These are phyloP conservation scores for Spodoptera exigua DNA, from an alignment of 2,888 invertebrate genomes.

Conservation along the genomic window DNA sequence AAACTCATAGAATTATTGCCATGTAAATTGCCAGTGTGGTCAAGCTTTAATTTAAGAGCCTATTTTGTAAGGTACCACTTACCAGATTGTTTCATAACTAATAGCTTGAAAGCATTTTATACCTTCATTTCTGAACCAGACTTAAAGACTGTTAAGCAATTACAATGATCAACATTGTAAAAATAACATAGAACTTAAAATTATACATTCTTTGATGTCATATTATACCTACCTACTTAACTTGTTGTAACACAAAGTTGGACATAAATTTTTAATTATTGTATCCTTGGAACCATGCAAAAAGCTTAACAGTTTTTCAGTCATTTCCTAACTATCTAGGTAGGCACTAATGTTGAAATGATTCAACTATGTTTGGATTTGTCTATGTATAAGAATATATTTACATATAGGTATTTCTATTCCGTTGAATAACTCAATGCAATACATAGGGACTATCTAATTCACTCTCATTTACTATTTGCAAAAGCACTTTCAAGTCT, in stretches of 20 bases:
- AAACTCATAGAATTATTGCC: slow-evolving; percentile 39
- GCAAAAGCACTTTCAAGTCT: slow-evolving; percentile 84
- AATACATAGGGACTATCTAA: slow-evolving; percentile 81
- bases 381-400: slow-evolving; percentile 49
- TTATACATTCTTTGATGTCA: too few relatives aligned
- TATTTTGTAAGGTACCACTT: slow-evolving; percentile 9
- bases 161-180: too few relatives aligned
- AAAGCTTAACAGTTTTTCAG: slow-evolving; percentile 19
- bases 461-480: slow-evolving; percentile 86
- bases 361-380: slow-evolving; percentile 49
- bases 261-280: too few relatives aligned
- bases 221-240: too few relatives aligned
- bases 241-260: too few relatives aligned
- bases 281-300: too few relatives aligned
- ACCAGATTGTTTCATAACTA: slow-evolving; percentile 13
- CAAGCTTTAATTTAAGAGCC: slow-evolving; percentile 17
- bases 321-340: slow-evolving; percentile 6
- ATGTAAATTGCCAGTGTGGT: slow-evolving; percentile 17
- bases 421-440: slow-evolving; percentile 66
- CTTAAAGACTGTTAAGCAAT: slow-evolving; percentile 23
- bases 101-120: slow-evolving; percentile 54
- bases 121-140: slow-evolving; percentile 37
- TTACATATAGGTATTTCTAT: slow-evolving; percentile 50
- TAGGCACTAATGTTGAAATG: slow-evolving; percentile 57
- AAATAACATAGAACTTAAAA: too few relatives aligned